Conservation (phyloP, 2,113 vertebrate genomes). For the Tonatia bakeri region DNA sequence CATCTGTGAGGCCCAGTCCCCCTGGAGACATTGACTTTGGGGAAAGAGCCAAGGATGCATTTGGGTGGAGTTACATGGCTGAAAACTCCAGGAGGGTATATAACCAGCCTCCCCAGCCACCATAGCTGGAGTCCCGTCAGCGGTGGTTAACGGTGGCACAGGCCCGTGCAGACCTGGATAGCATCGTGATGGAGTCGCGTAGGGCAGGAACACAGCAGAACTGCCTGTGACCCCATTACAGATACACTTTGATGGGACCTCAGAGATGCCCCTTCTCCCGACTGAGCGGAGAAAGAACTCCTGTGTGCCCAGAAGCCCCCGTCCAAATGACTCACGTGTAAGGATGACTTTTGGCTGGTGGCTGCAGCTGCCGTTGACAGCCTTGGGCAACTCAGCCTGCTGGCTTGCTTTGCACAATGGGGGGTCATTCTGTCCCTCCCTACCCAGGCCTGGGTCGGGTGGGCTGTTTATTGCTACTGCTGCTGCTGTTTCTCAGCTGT, state of each 20-base stretch:
- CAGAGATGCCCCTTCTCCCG: neutral
- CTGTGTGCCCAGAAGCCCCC: neutral
- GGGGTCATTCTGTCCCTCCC: neutral
- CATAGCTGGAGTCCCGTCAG: neutral
- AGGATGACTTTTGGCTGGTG: neutral
- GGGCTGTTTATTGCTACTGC: neutral
- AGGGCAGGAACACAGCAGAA: neutral
- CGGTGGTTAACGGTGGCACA: too few relatives aligned
- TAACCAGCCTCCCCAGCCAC: neutral
- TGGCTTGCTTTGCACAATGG: neutral
- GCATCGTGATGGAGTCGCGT: accelerated
- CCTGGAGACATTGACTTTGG: neutral
- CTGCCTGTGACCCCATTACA: accelerated
- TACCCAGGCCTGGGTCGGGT: neutral
- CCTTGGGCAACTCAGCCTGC: neutral
- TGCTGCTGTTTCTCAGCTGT: slow-evolving; percentile 71
- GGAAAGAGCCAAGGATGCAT: neutral
- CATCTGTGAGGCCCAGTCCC: too few relatives aligned
- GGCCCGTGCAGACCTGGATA: too few relatives aligned
- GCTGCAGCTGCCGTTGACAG: slow-evolving; percentile 51
- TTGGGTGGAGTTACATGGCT: accelerated
- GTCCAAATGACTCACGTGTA: neutral
- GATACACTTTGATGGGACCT: neutral
- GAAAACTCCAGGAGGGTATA: accelerated
- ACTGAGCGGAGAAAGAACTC: neutral